Conservation (phyloP, 2,113 vertebrate species). For the Ariopsis seemanni region DNA sequence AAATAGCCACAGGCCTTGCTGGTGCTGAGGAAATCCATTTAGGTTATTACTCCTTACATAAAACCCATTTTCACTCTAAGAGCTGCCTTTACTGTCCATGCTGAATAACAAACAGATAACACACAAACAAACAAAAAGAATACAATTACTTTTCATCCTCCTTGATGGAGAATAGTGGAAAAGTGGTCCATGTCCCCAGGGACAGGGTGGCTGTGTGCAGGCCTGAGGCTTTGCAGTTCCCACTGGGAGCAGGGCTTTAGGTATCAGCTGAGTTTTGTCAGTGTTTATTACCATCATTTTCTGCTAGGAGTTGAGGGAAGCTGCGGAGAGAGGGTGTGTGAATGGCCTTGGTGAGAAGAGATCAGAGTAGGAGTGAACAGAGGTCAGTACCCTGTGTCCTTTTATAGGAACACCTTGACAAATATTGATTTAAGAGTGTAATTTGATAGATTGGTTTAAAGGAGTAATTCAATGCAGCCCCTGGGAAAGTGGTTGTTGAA, state of each 20-base stretch:
- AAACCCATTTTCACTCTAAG: slow-evolving; percentile 76
- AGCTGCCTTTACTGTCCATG: slow-evolving; percentile 66
- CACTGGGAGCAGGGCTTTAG: background rate
- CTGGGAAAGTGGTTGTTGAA: slow-evolving; percentile 6
- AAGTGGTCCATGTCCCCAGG: slow-evolving; percentile 28
- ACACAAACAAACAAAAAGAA: slow-evolving; percentile 65
- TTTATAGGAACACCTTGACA: slow-evolving; percentile 48
- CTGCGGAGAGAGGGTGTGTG: background rate
- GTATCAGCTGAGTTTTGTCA: slow-evolving; percentile 1
- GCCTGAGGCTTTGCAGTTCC: background rate
- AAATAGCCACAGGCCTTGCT: slow-evolving; percentile 62
- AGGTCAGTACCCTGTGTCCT: slow-evolving; percentile 42
- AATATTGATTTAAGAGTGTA: slow-evolving; percentile 46
- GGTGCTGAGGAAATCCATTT: slow-evolving; percentile 72
- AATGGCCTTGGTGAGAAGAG: slow-evolving; percentile 43
- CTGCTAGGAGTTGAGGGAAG: slow-evolving; percentile 31
- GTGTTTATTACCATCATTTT: slow-evolving; percentile 5
- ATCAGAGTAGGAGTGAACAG: slow-evolving; percentile 55
- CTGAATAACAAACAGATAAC: slow-evolving; percentile 73
- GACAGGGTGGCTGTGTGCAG: slow-evolving; percentile 3
- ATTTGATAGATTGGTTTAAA: slow-evolving; percentile 52
- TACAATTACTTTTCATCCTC: slow-evolving; percentile 60
- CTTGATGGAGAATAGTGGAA: slow-evolving; percentile 45
- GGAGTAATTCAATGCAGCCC: slow-evolving; percentile 40
- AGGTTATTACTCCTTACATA: slow-evolving; percentile 75